Conservation (phyloP, 2,888 invertebrate species). For the Heliconius charithonia region DNA sequence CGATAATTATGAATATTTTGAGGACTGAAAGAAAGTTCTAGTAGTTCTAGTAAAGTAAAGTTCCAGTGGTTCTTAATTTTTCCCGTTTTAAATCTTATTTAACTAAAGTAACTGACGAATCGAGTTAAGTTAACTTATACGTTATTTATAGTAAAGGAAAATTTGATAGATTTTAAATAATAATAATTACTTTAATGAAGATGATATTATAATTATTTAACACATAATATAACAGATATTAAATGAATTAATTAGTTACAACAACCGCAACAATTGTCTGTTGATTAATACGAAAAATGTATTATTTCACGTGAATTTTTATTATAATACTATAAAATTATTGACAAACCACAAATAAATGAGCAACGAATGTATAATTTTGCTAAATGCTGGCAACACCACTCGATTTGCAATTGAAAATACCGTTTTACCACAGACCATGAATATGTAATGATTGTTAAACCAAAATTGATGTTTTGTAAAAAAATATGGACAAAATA, state of each 20-base stretch:
- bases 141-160: too few species aligned
- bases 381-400: conserved; percentile 38
- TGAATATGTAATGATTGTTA: conserved; percentile 42
- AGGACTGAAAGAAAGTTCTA: neutral
- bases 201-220: too few species aligned
- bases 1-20: neutral
- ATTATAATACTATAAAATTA: conserved; percentile 29
- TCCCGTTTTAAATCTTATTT: neutral
- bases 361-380: conserved; percentile 41
- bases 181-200: too few species aligned
- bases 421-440: conserved; percentile 39
- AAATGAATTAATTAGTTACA: conserved; percentile 13
- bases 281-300: conserved; percentile 10
- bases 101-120: neutral
- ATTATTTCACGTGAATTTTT: conserved; percentile 23
- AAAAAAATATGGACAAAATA: conserved; percentile 5
- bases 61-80: too few species aligned
- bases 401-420: conserved; percentile 41
- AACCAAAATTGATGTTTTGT: conserved; percentile 25
- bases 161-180: too few species aligned
- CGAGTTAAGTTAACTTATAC: too few species aligned
- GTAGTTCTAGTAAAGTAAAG: too few species aligned
- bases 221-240: too few species aligned
- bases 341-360: conserved; percentile 36
- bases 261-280: neutral